Evolutionary conservation across 2,888 invertebrate species (phyloP).

Genomic region (Pantelozetes paolii): DNA sequence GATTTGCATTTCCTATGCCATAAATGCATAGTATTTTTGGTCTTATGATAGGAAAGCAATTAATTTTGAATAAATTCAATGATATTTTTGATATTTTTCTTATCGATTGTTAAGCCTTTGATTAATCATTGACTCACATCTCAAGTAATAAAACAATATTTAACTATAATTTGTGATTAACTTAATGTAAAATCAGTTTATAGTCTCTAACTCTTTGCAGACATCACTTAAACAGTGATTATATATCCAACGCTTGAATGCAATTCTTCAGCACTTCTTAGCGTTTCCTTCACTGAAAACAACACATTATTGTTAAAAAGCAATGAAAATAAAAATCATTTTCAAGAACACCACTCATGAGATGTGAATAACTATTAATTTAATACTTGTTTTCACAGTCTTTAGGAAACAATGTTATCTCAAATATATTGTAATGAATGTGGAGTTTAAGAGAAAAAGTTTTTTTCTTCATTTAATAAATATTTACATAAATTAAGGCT

Average conservation of each 20-base stretch:
- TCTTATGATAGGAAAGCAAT: neutral
- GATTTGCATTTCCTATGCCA: no score
- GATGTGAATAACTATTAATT: neutral
- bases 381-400: neutral
- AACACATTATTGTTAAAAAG: neutral
- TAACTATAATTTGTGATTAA: neutral
- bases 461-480: neutral
- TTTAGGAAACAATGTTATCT: neutral
- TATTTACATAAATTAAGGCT: slow-evolving; percentile 17
- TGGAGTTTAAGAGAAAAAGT: neutral
- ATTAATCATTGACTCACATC: no score
- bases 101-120: neutral
- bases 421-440: neutral
- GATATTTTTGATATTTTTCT: neutral
- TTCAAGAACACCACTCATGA: slow-evolving; percentile 23
- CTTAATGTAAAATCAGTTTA: neutral
- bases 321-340: neutral
- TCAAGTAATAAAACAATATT: neutral
- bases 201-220: neutral
- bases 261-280: neutral
- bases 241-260: no score
- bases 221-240: slow-evolving; percentile 5
- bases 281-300: neutral
- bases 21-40: no score
- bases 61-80: slow-evolving; percentile 13